Base-by-base conservation (phyloP, 2,888 invertebrate genomes). In the Mallateleia sp. region DNA sequence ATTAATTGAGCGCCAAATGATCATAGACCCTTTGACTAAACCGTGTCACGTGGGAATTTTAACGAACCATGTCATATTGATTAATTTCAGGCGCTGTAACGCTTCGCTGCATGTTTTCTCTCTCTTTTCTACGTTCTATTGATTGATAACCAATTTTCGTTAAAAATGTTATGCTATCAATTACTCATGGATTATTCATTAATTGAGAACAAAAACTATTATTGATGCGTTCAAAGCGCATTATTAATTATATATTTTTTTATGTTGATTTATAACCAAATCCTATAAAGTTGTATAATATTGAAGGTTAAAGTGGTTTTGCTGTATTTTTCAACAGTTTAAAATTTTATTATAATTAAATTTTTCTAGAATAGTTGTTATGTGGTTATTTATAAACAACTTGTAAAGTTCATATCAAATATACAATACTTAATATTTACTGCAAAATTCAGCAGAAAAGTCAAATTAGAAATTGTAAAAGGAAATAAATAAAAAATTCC, bases 11-110 rank as follows among this genome's bases (percentile, higher is more conserved):
- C 54, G 77, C 62, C 64, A 83, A 83, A 83, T 83, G 83, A 83
- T 83, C 75, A 64, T 67, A 83, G 34, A 67, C 62, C 42, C 62
- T 77, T 83, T 83, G 74, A 77, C 75, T 77, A 69, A 69, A 71
- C 24, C 56, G 34, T 56, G 60, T 83, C 83, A 77, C 77, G 56
- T 77, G 83, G 77, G 83, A 83, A 83, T 83, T 77, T 83, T 69
- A 83, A 83, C 83, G 83, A 83, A 69, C 83, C 83, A 67, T 77
- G 69, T 83, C 38, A 69, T 77, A 82, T 82, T 75, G 75, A 82
- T 75, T 82, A 75, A 82, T 75, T 82, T 81, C 69, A 1, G 34
- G 42, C 38, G 42, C 22, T 58, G 62, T 28, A 45, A 42, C n/a
- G 58, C 67, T 58, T 18, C 50, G 24, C 56, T 58, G 24, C 50